Base-by-base conservation (phyloP, 2,113 vertebrate species). In the Nannobrachium achirus region DNA sequence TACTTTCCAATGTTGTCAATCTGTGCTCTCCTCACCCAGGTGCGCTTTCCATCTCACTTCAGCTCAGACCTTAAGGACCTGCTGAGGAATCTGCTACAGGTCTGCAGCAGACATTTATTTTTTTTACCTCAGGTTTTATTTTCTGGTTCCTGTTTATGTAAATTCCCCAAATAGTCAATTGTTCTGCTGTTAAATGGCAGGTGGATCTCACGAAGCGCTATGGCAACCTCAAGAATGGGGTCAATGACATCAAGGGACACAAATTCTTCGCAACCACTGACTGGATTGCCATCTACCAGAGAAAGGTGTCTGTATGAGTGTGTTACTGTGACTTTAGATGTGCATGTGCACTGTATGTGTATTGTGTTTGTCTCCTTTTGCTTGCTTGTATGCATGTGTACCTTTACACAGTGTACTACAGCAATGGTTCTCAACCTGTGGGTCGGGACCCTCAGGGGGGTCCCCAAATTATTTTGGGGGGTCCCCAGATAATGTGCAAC, bases 271-370 rank as follows among this genome's bases (percentile, higher is more conserved):
- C 94, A 46, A 96, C 95, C 15, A 97, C 95, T 0, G 96, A 97
- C 90, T 97, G 96, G 95, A 96, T 97, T 1, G 93, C 96, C 82
- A 93, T 97, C 85, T 97, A 96, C 88, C 95, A 97, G 92, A 93
- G 94, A 75, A 95, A 96, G 94, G 95, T 94, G 67, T 59, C 44
- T 51, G 14, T 49, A 49, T 56, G 25, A 15, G 3, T 49, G 2
- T 10, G 7, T 56, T 13, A 56, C 39, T 53, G 20, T 57, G 56
- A 42, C 38, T 58, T 40, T 58, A 16, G 42, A 18, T 49, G 44
- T 59, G 39, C 0, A 9, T 65, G 8, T 20, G 11, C 19, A 8
- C 41, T 7, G 2, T 6, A 10, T 38, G 6, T 41, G 10, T 3
- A 1, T 16, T 4, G 16, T 53, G 16, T 38, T 15, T 49, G 11